A percentile compares a stretch with the other conserved stretches of the same genome.
These are phyloP conservation scores for Aricia artaxerxes DNA, from an alignment of 2,888 invertebrate species.

Conservation along the genomic window DNA sequence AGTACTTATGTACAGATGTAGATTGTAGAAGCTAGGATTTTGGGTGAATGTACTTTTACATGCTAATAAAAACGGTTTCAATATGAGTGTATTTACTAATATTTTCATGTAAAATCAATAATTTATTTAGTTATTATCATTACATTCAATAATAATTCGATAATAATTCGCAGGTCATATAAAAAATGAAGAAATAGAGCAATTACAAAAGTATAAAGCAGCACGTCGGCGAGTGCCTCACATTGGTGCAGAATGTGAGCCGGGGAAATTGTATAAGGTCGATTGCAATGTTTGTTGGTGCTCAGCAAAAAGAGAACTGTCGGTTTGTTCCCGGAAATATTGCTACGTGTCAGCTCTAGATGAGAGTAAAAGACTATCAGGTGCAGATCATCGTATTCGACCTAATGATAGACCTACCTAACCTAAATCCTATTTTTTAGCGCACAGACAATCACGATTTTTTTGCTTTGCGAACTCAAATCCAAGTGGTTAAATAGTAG, in stretches of 20 bases:
- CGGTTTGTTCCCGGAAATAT: slow-evolving; percentile 51
- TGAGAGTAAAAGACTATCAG: slow-evolving; percentile 48
- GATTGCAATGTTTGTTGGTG: slow-evolving; percentile 64
- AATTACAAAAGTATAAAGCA: slow-evolving; percentile 21
- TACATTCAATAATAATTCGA: neutral
- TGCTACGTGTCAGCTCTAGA: slow-evolving; percentile 55
- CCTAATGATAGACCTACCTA: too few relatives aligned
- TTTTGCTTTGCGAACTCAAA: too few relatives aligned
- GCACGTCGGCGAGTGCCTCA: slow-evolving; percentile 46
- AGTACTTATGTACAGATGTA: neutral
- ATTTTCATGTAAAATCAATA: too few relatives aligned
- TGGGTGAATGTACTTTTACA: too few relatives aligned
- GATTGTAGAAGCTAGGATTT: too few relatives aligned
- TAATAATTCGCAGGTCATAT: neutral
- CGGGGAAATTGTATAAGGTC: slow-evolving; percentile 54
- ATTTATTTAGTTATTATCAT: too few relatives aligned
- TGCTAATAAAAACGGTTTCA: too few relatives aligned
- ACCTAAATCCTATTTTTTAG: too few relatives aligned
- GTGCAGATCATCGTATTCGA: slow-evolving; percentile 44
- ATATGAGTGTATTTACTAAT: too few relatives aligned
- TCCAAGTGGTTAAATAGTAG: too few relatives aligned
- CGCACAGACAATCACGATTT: too few relatives aligned
- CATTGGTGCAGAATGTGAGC: slow-evolving; percentile 49
- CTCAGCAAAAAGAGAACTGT: slow-evolving; percentile 48
- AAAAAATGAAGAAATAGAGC: slow-evolving; percentile 35